A percentile compares a stretch with the other conserved stretches of the same genome.
Evolutionary conservation across 2,797 vertebrate genomes (phyloP).

Genomic region (Rhodeus uyekii): DNA sequence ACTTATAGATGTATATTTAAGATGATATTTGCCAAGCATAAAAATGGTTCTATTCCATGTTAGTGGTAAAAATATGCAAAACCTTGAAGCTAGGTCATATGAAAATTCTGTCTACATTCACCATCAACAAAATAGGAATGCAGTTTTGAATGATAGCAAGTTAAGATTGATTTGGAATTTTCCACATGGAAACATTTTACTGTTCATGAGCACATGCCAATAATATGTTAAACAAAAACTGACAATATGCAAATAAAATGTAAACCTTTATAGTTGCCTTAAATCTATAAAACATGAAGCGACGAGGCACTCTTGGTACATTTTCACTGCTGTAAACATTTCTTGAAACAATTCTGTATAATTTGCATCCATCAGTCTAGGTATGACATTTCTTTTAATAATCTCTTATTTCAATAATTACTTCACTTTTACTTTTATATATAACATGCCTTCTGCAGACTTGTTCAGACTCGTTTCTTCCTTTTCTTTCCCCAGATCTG

Average conservation of each 20-base stretch:
- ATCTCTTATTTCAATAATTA: not conserved
- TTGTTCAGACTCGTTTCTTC: not conserved
- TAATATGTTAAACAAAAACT: not conserved
- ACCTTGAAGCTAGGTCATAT: not conserved
- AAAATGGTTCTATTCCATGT: not conserved
- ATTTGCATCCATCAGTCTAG: not conserved
- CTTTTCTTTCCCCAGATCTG: not conserved
- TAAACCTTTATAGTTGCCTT: not conserved
- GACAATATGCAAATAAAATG: slow-evolving; percentile 8
- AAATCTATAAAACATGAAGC: not conserved
- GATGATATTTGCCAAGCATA: not conserved
- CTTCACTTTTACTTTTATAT: not conserved
- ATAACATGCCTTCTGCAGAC: not conserved
- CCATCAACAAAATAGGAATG: not conserved
- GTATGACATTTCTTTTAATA: not conserved
- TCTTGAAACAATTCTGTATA: not conserved
- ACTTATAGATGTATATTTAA: no score
- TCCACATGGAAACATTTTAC: not conserved
- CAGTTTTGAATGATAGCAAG: not conserved
- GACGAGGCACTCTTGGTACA: not conserved
- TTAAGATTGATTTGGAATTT: not conserved
- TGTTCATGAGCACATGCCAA: not conserved
- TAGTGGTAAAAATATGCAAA: not conserved
- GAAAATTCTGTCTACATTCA: not conserved
- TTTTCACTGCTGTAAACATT: not conserved